These are phyloP conservation scores for Agraylea sexmaculata DNA, from an alignment of 1,140 invertebrate genomes.

Conservation along the genomic window DNA sequence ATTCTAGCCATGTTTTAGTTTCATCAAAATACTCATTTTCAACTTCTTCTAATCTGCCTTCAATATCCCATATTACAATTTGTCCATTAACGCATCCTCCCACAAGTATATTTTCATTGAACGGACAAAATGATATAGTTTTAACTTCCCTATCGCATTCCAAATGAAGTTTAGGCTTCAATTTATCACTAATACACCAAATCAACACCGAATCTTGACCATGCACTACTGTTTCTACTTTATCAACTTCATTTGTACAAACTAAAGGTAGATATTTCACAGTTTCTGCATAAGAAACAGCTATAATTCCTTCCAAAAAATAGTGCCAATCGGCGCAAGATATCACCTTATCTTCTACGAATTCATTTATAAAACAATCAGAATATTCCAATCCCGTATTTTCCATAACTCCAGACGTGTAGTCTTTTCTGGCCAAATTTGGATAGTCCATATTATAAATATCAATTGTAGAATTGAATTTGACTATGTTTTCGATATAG, in stretches of 20 bases:
- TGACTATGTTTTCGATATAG: slow-evolving; percentile 30
- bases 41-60: slow-evolving; percentile 50
- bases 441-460: slow-evolving; percentile 53
- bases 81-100: slow-evolving; percentile 63
- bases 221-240: slow-evolving; percentile 40
- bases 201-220: slow-evolving; percentile 52
- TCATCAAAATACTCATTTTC: slow-evolving; percentile 30
- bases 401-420: slow-evolving; percentile 28
- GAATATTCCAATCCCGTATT: slow-evolving; percentile 44
- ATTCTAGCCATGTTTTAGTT: slow-evolving; percentile 31
- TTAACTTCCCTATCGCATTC: slow-evolving; percentile 53
- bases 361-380: slow-evolving; percentile 48
- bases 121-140: slow-evolving; percentile 51
- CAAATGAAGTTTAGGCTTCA: slow-evolving; percentile 57
- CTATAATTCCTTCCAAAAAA: slow-evolving; percentile 50
- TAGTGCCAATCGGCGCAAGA: slow-evolving; percentile 57
- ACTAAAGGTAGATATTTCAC: slow-evolving; percentile 24
- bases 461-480: slow-evolving; percentile 49
- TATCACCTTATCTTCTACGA: slow-evolving; percentile 48
- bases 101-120: slow-evolving; percentile 52
- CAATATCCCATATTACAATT: slow-evolving; percentile 62
- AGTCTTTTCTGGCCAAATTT: slow-evolving; percentile 32
- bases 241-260: slow-evolving; percentile 25
- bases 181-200: slow-evolving; percentile 59
- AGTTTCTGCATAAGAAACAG: slow-evolving; percentile 47